phyloP scores from a whole-genome alignment of 2,797 vertebrate genomes.

The Loris lydekkerianus region DNA sequence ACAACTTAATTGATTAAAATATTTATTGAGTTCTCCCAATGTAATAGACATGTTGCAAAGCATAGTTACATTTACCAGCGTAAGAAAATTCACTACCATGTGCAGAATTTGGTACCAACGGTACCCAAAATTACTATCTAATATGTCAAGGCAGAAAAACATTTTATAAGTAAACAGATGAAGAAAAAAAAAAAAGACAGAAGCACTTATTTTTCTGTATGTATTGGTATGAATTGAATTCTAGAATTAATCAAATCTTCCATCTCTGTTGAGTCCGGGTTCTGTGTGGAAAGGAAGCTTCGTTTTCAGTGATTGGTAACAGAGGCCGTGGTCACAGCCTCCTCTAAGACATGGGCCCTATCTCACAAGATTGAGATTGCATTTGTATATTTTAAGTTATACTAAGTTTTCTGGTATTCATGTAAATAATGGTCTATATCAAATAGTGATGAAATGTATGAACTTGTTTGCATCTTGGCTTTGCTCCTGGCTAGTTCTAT shows the following conservation, averaged over 20 bases:
- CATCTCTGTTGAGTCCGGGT: not conserved
- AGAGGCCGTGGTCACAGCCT: not conserved
- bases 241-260: not conserved
- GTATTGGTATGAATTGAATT: conserved; percentile 31
- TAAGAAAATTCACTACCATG: not conserved
- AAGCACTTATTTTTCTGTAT: not conserved
- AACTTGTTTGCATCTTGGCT: not conserved
- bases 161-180: not conserved
- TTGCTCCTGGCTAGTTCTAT: not conserved
- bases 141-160: conserved; percentile 40
- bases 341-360: no score
- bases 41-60: not conserved
- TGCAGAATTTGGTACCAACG: not conserved
- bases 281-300: not conserved
- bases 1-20: conserved; percentile 61
- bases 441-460: not conserved
- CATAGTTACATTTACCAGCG: not conserved
- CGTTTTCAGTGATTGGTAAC: not conserved
- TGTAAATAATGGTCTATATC: not conserved
- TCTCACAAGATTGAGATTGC: no score
- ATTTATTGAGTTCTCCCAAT: conserved; percentile 57
- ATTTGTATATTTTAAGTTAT: no score
- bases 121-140: not conserved
- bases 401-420: no score
- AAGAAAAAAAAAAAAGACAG: not conserved